These are phyloP conservation scores for Siniperca knerii DNA, from an alignment of 2,113 vertebrate species.

Conservation along the genomic window DNA sequence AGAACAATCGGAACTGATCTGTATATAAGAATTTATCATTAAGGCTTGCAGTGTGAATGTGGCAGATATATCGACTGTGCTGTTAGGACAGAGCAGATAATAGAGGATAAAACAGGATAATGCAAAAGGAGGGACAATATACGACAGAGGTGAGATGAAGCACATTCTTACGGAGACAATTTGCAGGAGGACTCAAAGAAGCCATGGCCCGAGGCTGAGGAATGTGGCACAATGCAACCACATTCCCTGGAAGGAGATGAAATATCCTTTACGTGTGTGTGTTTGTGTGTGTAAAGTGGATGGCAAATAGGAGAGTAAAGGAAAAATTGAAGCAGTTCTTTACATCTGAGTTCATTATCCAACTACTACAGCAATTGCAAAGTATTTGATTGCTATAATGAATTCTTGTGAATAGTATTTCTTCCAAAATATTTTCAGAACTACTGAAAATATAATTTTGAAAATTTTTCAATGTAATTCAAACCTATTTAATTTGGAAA, in stretches of 20 bases:
- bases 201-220: slow-evolving; percentile 53
- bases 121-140: background rate
- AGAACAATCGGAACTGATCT: background rate
- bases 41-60: too few relatives aligned
- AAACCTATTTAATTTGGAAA: background rate
- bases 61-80: background rate
- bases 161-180: slow-evolving; percentile 57
- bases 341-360: background rate
- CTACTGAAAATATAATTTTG: background rate
- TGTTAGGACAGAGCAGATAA: background rate
- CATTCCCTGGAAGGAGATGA: slow-evolving; percentile 70
- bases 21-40: background rate
- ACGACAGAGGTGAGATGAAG: slow-evolving; percentile 28
- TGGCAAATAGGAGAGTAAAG: background rate
- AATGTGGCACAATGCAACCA: slow-evolving; percentile 78
- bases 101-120: background rate
- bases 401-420: background rate
- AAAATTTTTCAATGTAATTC: background rate
- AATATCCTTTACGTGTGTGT: slow-evolving; percentile 14
- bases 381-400: background rate
- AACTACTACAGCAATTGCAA: background rate
- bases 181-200: slow-evolving; percentile 77
- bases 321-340: background rate
- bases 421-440: background rate
- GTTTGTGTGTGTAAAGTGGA: background rate